A percentile compares a stretch with the other conserved stretches of the same genome.
Conservation (phyloP, 2,888 invertebrate genomes). For the Acleris cristana region DNA sequence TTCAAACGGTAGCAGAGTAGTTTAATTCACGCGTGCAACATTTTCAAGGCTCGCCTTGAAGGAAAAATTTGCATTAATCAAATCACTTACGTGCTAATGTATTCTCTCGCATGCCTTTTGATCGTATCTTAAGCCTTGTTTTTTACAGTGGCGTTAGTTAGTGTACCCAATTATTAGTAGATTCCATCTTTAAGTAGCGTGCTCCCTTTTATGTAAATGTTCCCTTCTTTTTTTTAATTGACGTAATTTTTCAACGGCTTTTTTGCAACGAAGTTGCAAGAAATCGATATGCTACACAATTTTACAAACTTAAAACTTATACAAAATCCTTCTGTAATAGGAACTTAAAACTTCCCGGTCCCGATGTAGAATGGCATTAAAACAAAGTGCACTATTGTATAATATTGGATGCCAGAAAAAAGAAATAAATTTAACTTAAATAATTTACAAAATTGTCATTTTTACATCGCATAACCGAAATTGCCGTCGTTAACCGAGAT, state of each 20-base stretch:
- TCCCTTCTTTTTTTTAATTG: conserved; percentile 56
- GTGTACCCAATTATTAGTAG: conserved; percentile 70
- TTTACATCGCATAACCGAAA: conserved; percentile 34
- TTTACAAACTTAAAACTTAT: too few species aligned
- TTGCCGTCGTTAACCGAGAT: conserved; percentile 35
- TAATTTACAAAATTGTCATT: conserved; percentile 25
- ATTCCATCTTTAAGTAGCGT: conserved; percentile 70
- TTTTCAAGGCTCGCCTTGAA: conserved; percentile 69
- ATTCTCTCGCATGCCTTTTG: conserved; percentile 67
- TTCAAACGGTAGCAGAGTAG: conserved; percentile 21
- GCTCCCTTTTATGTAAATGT: conserved; percentile 67
- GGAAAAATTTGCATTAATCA: conserved; percentile 67
- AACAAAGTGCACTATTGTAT: too few species aligned
- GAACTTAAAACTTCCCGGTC: too few species aligned
- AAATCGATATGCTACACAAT: too few species aligned
- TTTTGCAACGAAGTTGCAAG: conserved; percentile 55
- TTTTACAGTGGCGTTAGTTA: conserved; percentile 58
- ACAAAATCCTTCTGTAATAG: too few species aligned
- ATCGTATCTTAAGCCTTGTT: conserved; percentile 62
- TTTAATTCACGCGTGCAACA: conserved; percentile 47
- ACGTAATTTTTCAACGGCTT: conserved; percentile 54
- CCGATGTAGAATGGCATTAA: too few species aligned
- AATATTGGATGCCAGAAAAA: too few species aligned
- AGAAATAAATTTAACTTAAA: too few species aligned
- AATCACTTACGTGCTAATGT: conserved; percentile 67